These are phyloP conservation scores for Hapalemur alaotrensis DNA, from an alignment of 2,797 vertebrate species.

Conservation along the genomic window DNA sequence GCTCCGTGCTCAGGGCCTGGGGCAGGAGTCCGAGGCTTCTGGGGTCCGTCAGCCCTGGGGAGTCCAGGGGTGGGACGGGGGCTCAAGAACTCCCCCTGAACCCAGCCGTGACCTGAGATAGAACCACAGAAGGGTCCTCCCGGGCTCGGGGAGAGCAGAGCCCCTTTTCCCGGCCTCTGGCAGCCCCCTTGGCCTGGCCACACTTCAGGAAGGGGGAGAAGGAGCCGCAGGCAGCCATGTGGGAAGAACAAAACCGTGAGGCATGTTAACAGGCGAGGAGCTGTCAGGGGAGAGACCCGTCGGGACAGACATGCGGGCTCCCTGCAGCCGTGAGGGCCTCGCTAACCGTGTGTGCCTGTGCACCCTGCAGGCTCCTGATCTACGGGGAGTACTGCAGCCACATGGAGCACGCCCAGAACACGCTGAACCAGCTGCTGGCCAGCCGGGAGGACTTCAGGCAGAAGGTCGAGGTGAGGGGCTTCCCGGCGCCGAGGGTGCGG, in stretches of 20 bases:
- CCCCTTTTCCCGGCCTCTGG: rapidly evolving
- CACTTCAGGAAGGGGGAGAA: rapidly evolving
- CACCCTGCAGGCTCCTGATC: constrained; percentile 91
- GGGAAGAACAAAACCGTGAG: background rate
- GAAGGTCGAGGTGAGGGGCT: constrained; percentile 93
- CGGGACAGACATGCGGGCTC: rapidly evolving
- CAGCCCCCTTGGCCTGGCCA: rapidly evolving
- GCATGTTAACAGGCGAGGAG: rapidly evolving
- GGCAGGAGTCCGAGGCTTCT: background rate
- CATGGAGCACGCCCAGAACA: constrained; percentile 97
- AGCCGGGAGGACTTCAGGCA: constrained; percentile 92
- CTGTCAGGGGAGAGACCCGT: rapidly evolving
- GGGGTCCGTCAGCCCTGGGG: background rate
- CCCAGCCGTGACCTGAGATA: background rate
- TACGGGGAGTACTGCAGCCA: constrained; percentile 99
- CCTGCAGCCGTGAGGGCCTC: background rate
- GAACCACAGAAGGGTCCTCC: background rate
- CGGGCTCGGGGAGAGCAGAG: rapidly evolving
- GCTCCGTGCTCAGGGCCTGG: rapidly evolving
- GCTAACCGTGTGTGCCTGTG: background rate
- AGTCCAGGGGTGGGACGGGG: background rate
- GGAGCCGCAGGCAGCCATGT: background rate
- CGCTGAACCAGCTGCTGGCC: constrained; percentile 93
- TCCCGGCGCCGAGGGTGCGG: rapidly evolving
- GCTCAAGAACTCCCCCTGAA: background rate